These are phyloP conservation scores for Petrosia ficiformis DNA, from an alignment of 37 sponge, comb jelly and placozoan species.

Conservation along the genomic window DNA sequence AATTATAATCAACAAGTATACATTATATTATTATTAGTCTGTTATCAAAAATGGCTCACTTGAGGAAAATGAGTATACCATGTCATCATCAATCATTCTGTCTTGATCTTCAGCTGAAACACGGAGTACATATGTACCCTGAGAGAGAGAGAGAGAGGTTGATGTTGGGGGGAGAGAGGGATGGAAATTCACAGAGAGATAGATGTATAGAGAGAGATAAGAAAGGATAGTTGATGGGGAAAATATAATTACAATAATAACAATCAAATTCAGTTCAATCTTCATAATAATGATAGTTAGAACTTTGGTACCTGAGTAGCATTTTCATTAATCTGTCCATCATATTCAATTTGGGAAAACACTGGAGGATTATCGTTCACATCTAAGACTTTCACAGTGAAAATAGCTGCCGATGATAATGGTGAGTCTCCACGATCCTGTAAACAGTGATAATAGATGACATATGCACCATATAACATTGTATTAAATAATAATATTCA, in stretches of 20 bases:
- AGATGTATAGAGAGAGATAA: too few relatives aligned
- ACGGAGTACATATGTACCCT: slow-evolving; percentile 28
- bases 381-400: slow-evolving; percentile 38
- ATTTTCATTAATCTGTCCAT: slow-evolving; percentile 14
- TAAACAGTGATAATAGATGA: background rate
- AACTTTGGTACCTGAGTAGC: slow-evolving; percentile 27
- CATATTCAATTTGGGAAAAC: slow-evolving; percentile 4
- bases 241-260: background rate
- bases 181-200: too few relatives aligned
- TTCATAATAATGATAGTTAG: too few relatives aligned
- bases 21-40: too few relatives aligned
- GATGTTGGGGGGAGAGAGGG: too few relatives aligned
- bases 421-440: slow-evolving; percentile 28
- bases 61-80: slow-evolving; percentile 15
- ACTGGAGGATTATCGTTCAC: slow-evolving; percentile 44
- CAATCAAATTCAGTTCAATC: too few relatives aligned
- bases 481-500: background rate
- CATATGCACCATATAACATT: background rate
- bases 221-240: background rate
- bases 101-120: slow-evolving; percentile 46
- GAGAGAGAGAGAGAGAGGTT: too few relatives aligned
- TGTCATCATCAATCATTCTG: slow-evolving; percentile 31
- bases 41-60: too few relatives aligned
- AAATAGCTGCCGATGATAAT: background rate
- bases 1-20: too few relatives aligned